Evolutionary conservation across 2,888 invertebrate genomes (phyloP).

Genomic region (Yponomeuta cagnagella): DNA sequence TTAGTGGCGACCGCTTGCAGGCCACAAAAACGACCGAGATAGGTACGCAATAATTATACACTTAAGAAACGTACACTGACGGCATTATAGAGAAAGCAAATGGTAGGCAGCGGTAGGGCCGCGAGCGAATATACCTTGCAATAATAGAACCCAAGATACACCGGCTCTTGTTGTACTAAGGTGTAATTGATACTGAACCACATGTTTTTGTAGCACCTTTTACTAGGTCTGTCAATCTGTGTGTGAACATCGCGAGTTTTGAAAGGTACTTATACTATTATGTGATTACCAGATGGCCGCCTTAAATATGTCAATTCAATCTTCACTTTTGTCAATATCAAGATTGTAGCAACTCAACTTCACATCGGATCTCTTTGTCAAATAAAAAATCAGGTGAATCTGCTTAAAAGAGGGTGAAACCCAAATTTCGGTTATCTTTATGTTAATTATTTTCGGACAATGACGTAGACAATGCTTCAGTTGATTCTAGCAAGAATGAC

Average conservation of each 20-base stretch:
- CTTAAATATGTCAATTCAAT: background rate
- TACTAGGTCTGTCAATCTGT: no score
- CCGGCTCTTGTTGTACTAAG: slow-evolving; percentile 11
- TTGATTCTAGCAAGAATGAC: slow-evolving; percentile 29
- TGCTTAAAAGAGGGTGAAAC: background rate
- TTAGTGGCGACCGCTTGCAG: slow-evolving; percentile 29
- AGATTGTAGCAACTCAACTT: background rate
- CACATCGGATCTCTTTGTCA: background rate
- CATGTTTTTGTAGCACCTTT: background rate
- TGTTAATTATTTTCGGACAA: slow-evolving; percentile 4
- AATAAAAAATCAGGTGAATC: background rate
- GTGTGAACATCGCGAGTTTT: no score
- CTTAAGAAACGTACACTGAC: slow-evolving; percentile 32
- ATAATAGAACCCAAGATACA: slow-evolving; percentile 14
- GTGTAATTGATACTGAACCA: slow-evolving; percentile 5
- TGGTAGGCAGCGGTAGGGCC: slow-evolving; percentile 25
- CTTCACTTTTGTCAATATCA: background rate
- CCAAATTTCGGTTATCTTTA: background rate
- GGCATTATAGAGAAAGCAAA: slow-evolving; percentile 33
- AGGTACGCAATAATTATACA: slow-evolving; percentile 41
- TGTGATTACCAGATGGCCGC: background rate
- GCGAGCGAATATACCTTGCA: slow-evolving; percentile 20
- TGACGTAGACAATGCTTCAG: slow-evolving; percentile 26
- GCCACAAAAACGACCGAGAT: slow-evolving; percentile 27
- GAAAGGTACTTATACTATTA: no score